These are phyloP conservation scores for Standfussiana lucernea DNA, from an alignment of 2,888 invertebrate species.

Conservation along the genomic window DNA sequence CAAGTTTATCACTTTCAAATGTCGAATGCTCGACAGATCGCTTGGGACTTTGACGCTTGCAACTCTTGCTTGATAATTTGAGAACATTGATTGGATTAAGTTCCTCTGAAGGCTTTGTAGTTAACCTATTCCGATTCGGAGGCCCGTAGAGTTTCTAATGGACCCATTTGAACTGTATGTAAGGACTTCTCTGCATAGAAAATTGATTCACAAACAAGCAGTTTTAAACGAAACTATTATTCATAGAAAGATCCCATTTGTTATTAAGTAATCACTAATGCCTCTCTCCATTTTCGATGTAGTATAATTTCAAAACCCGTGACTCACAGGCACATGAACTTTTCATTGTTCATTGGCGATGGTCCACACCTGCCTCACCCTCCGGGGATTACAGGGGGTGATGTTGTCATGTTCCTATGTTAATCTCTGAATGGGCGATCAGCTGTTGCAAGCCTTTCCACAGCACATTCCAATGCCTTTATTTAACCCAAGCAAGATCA, in stretches of 20 bases:
- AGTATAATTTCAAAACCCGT: background rate
- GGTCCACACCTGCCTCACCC: background rate
- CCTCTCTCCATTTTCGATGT: background rate
- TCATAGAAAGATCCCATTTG: background rate
- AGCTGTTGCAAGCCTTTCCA: background rate
- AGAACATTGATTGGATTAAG: background rate
- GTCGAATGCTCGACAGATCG: background rate
- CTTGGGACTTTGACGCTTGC: background rate
- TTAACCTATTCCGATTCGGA: background rate
- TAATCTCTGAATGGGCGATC: background rate
- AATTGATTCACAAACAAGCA: background rate
- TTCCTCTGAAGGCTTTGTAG: background rate
- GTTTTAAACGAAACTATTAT: background rate
- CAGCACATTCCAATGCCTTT: background rate
- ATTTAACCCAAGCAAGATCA: background rate
- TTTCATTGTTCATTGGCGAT: background rate
- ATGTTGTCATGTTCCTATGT: background rate
- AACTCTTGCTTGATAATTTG: background rate
- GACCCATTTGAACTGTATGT: background rate
- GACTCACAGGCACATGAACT: background rate
- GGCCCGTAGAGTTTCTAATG: too few relatives aligned
- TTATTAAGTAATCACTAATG: background rate
- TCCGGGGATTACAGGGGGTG: background rate
- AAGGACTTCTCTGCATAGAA: background rate
- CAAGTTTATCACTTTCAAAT: slow-evolving; percentile 40